Evolutionary conservation across 2,888 invertebrate genomes (phyloP), one percentile per base, ranked within the genome.

Genomic region (Sinelater perroti): DNA sequence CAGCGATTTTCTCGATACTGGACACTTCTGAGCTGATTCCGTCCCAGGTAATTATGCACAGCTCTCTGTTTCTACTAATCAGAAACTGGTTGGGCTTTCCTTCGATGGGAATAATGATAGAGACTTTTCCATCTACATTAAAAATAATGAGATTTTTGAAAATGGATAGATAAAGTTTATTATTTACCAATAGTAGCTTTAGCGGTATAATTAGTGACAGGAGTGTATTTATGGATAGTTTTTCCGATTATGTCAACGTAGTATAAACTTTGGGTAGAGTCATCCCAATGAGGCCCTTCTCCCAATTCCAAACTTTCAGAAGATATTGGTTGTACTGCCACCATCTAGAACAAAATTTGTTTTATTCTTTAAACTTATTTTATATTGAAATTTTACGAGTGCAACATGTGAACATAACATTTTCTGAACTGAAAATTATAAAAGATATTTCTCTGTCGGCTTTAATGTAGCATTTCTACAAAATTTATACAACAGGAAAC

Each of bases 281-380:
- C 77, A 73, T 87, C 85, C 89, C 89, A 90, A 72, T 89, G 88
- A 0, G 89, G 89, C 7, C 88, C 88, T 76, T 90, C 89, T 57
- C 88, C 89, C 36, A 89, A 77, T 70, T 80, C 76, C 56, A 82
- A 78, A 1, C 81, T 80, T 45, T 74, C 73, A 7, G 80, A 79
- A 62, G n/a, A n/a, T n/a, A n/a, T n/a, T n/a, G n/a, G n/a, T n/a
- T n/a, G n/a, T n/a, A n/a, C n/a, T n/a, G n/a, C n/a, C n/a, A n/a
- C n/a, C n/a, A n/a, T n/a, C n/a, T n/a, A n/a, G n/a, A n/a, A n/a
- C n/a, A n/a, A n/a, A n/a, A n/a, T n/a, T n/a, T n/a, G n/a, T n/a
- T n/a, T n/a, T n/a, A n/a, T n/a, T n/a, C n/a, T n/a, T n/a, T n/a
- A n/a, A n/a, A n/a, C n/a, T n/a, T n/a, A n/a, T n/a, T n/a, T n/a